Percentiles rank a stretch among this genome's conserved stretches.
Evolutionary conservation across 2,888 invertebrate species (phyloP).

Genomic region (Meliscaeva auricollis): DNA sequence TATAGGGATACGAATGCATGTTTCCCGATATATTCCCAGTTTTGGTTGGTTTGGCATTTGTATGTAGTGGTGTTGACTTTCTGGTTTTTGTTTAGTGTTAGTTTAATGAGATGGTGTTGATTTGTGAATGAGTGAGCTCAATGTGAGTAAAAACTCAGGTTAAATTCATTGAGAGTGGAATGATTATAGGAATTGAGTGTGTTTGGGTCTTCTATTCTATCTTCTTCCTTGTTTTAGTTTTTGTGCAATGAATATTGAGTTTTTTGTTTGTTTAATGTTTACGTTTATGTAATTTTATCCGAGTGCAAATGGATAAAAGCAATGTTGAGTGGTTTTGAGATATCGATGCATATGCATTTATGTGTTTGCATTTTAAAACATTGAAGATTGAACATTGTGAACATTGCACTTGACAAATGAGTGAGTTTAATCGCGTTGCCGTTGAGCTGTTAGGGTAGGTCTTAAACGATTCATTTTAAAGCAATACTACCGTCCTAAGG

Average conservation of each 20-base stretch:
- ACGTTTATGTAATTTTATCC: neutral
- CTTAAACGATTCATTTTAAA: neutral
- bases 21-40: neutral
- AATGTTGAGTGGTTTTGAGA: neutral
- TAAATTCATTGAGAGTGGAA: too few relatives aligned
- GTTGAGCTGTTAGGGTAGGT: neutral
- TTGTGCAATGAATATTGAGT: constrained; percentile 2
- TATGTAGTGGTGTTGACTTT: constrained; percentile 9
- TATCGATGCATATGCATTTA: neutral
- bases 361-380: neutral
- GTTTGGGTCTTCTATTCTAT: too few relatives aligned
- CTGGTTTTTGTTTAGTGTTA: neutral
- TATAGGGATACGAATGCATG: neutral
- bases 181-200: too few relatives aligned
- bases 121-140: neutral
- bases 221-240: neutral
- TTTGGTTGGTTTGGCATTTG: neutral
- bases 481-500: too few relatives aligned
- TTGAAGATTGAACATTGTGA: neutral
- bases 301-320: neutral
- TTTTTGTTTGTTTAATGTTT: constrained; percentile 17
- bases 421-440: constrained; percentile 18
- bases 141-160: too few relatives aligned
- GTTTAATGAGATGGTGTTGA: neutral
- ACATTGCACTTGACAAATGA: constrained; percentile 29